These are phyloP conservation scores for Drosophila pectinifera DNA, from an alignment of 1,140 invertebrate genomes.

Conservation along the genomic window DNA sequence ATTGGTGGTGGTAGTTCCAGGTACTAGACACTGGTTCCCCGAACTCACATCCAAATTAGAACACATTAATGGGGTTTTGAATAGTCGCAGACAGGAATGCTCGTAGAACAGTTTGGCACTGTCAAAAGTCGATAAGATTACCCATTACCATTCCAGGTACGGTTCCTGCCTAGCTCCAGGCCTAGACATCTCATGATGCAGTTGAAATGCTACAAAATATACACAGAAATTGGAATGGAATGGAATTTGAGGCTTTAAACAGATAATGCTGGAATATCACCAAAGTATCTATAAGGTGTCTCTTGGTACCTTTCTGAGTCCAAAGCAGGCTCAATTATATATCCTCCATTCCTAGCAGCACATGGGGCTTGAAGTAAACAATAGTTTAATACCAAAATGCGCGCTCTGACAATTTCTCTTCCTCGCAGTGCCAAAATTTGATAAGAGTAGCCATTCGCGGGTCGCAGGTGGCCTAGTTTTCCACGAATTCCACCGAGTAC, in stretches of 20 bases:
- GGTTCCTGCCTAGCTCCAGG: too few relatives aligned
- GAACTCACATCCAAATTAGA: neutral
- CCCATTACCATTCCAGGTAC: neutral
- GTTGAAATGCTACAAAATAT: too few relatives aligned
- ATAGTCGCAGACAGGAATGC: neutral
- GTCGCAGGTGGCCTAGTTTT: slow-evolving; percentile 17
- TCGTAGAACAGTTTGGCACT: neutral
- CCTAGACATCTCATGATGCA: too few relatives aligned
- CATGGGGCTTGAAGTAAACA: neutral
- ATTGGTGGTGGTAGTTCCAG: neutral
- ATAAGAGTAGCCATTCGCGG: slow-evolving; percentile 9
- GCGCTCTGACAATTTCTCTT: neutral
- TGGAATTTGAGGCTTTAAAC: too few relatives aligned
- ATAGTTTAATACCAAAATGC: neutral
- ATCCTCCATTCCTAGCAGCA: neutral
- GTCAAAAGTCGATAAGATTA: neutral
- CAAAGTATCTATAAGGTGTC: neutral
- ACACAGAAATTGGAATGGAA: too few relatives aligned
- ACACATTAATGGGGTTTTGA: neutral
- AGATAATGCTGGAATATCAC: too few relatives aligned
- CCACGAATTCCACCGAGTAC: slow-evolving; percentile 3
- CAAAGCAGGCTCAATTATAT: too few relatives aligned
- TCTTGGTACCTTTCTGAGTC: neutral
- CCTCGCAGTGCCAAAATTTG: slow-evolving; percentile 2
- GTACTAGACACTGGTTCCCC: neutral